Evolutionary conservation across 2,797 vertebrate species (phyloP), one percentile per base, ranked within the genome.

Genomic region (Salmo trutta): DNA sequence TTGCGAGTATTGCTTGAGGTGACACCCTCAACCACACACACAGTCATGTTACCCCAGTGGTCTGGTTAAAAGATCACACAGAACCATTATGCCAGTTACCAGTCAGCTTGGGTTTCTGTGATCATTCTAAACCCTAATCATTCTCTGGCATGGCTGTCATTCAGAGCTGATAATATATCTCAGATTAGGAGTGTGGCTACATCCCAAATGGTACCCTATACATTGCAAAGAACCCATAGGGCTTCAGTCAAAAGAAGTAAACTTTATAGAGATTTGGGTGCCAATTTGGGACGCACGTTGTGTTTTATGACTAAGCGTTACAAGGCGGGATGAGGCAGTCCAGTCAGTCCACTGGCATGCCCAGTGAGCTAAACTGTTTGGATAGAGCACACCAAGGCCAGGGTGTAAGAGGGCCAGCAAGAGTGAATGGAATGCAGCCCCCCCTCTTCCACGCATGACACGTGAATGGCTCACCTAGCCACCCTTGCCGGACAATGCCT

Each of bases 21-120:
- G 12, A 67, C 65, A 33, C 29, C 24, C 65, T 15, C 21, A 10
- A 65, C 2, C 2, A 65, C 64, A 1, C 62, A 66, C 24, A 66
- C 64, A 66, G 15, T 3, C 21, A 87, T 66, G 24, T 67, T 67
- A 15, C 16, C 65, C 29, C 24, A 14, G 65, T 67, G 31, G 33
- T 36, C 67, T 69, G 7, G 33, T 69, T 36, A 68, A 31, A 68
- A 68, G 16, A 36, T 68, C 31, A 68, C 27, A 68, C 27, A 16
- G 27, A 29, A 14, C 64, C 27, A 66, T 66, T 66, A 66, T 21
- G 56, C 10, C 10, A 29, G 64, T 66, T 66, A 66, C 64, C 6
- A 66, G 21, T 19, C 14, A 69, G 33, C 33, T 16, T 36, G 16
- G 66, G 41, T 17, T 68, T 65, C 66, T 68, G 67, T 69, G 67